A percentile compares a stretch with the other conserved stretches of the same genome.
Evolutionary conservation across 2,113 vertebrate genomes (phyloP).

Genomic region (Sander lucioperca): DNA sequence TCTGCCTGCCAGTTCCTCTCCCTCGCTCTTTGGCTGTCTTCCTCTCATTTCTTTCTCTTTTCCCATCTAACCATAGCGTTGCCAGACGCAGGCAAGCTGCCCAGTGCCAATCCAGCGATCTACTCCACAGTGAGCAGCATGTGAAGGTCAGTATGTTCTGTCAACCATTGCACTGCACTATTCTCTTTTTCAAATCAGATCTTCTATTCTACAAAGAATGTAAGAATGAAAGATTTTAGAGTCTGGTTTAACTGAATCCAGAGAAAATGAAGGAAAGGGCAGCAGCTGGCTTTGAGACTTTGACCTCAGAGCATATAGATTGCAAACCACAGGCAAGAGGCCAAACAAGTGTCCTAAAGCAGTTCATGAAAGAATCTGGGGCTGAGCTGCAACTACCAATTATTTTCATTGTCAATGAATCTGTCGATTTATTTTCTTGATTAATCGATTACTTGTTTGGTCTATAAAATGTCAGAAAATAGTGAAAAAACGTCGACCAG

Average conservation of each 20-base stretch:
- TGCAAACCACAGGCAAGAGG: slow-evolving; percentile 26
- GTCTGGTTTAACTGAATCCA: slow-evolving; percentile 33
- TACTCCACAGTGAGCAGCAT: slow-evolving; percentile 27
- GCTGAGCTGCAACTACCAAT: too few relatives aligned
- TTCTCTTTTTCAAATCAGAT: slow-evolving; percentile 22
- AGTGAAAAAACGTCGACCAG: too few relatives aligned
- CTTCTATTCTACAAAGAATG: not conserved
- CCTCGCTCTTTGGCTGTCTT: slow-evolving; percentile 41
- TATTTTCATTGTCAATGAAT: too few relatives aligned
- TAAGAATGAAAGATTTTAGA: not conserved
- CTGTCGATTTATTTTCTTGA: too few relatives aligned
- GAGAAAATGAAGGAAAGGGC: slow-evolving; percentile 21
- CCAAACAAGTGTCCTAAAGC: slow-evolving; percentile 13
- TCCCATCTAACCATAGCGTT: slow-evolving; percentile 12
- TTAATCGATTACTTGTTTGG: too few relatives aligned
- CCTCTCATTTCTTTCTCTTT: slow-evolving; percentile 43
- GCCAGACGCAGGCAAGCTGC: slow-evolving; percentile 48
- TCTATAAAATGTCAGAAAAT: too few relatives aligned
- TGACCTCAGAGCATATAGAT: slow-evolving; percentile 37
- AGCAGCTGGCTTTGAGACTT: slow-evolving; percentile 48
- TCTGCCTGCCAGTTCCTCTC: slow-evolving; percentile 48
- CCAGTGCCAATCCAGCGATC: slow-evolving; percentile 33
- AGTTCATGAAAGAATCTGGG: slow-evolving; percentile 6
- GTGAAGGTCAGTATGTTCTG: slow-evolving; percentile 44
- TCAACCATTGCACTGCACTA: slow-evolving; percentile 10